Base-by-base conservation (phyloP, 2,797 vertebrate species). In the Anabacerthia variegaticeps region DNA sequence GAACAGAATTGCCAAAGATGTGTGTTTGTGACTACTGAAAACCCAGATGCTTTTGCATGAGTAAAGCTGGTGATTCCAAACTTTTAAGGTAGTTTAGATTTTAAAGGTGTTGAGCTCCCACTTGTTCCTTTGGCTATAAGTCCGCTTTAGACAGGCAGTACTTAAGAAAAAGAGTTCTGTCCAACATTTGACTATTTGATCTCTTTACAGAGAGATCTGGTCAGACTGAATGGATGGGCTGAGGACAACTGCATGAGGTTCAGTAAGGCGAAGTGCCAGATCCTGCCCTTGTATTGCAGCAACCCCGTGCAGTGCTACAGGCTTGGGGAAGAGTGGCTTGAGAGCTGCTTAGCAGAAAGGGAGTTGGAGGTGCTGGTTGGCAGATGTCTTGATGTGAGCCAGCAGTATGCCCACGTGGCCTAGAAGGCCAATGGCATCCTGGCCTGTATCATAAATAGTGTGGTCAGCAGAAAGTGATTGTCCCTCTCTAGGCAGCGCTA, bases 301-400 rank as follows among this genome's bases (percentile, higher is more conserved):
- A 44, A 2, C 13, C 20, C 27, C 56, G 26, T 43, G 43, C 49
- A 24, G 32, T 0, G 2, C 37, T 37, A 2, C 20, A 30, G 51
- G 28, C n/a, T 30, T 17, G 5, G 32, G 14, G 9, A 76, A 24
- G 51, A 63, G 37, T 39, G 17, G 24, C 72, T 71, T 34, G 30
- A 52, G 44, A 30, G 43, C n/a, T 83, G 56, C 37, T 63, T 28
- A 34, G 37, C 65, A 71, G 56, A 26, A 51, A 56, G 43, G 44
- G 28, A 7, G n/a, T 44, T 34, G n/a, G 24, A 36, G 14, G 7
- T 63, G 43, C 28, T 63, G 17, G 4, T 13, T 37, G 23, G 12
- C 43, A 63, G 55, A 51, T 18, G 24, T 16, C 49, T 56, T 58
- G 43, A 2, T 51, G 12, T 71, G 49, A 44, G 49, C 28, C 36